Evolutionary conservation across 2,888 invertebrate species (phyloP).

Genomic region (Psylliodes chrysocephalus): DNA sequence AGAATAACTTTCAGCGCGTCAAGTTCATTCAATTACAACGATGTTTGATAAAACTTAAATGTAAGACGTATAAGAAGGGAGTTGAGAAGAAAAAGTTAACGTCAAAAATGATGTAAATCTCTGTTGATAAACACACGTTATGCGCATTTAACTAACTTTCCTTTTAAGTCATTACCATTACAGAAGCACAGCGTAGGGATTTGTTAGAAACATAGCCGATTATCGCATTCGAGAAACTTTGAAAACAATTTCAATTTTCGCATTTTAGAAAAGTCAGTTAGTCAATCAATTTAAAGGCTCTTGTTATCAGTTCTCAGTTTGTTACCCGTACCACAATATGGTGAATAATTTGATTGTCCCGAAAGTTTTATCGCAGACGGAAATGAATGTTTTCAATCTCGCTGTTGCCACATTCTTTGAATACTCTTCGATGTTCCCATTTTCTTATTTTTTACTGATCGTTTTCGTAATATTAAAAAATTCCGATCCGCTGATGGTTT

Average conservation of each 20-base stretch:
- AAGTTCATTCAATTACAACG: constrained; percentile 32
- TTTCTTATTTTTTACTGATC: not conserved
- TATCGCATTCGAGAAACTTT: constrained; percentile 50
- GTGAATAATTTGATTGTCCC: constrained; percentile 62
- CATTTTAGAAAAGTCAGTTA: constrained; percentile 57
- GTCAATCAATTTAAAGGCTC: constrained; percentile 61
- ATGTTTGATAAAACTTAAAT: constrained; percentile 31
- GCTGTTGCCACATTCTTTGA: constrained; percentile 21
- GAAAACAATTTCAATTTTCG: constrained; percentile 56
- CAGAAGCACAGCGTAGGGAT: constrained; percentile 31
- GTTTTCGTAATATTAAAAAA: not conserved
- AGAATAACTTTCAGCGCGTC: constrained; percentile 22
- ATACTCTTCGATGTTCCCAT: not conserved
- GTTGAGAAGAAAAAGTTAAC: constrained; percentile 36
- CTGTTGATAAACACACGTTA: constrained; percentile 39
- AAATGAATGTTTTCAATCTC: constrained; percentile 57
- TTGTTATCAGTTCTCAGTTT: constrained; percentile 60
- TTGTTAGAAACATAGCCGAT: constrained; percentile 49
- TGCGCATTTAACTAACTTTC: constrained; percentile 41
- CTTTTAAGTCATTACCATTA: constrained; percentile 41
- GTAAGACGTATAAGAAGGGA: constrained; percentile 22
- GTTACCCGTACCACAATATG: constrained; percentile 58
- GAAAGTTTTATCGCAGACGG: constrained; percentile 60
- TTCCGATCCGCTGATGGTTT: too few relatives aligned
- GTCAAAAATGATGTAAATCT: constrained; percentile 38